Conservation (phyloP, 92 coral and sea anemone species). For the Palythoa grandis region DNA sequence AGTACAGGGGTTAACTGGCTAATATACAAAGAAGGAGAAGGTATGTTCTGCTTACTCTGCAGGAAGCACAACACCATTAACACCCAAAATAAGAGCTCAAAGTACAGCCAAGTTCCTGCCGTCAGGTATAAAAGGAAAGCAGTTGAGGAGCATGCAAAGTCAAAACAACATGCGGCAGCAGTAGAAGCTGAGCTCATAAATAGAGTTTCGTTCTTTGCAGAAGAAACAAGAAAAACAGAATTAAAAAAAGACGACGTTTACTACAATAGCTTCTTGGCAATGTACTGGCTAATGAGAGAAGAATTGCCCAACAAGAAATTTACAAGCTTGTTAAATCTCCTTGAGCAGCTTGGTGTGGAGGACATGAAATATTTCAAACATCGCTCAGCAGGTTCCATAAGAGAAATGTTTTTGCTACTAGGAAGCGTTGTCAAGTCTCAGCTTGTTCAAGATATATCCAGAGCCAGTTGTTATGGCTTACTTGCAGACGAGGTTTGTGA, state of each 20-base stretch:
- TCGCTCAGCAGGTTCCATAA: constrained; percentile 62
- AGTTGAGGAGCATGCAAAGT: constrained; percentile 56
- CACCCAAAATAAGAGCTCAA: constrained; percentile 50
- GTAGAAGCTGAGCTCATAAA: constrained; percentile 51
- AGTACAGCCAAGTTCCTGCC: constrained; percentile 48
- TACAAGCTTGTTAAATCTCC: constrained; percentile 49
- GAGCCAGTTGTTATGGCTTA: constrained; percentile 59
- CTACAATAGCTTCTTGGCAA: constrained; percentile 52
- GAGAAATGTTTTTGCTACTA: constrained; percentile 52
- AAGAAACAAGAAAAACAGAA: constrained; percentile 43
- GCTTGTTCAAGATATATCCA: constrained; percentile 2
- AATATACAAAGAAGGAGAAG: background rate
- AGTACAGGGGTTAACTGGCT: background rate
- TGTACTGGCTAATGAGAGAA: constrained; percentile 74
- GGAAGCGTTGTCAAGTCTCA: too few relatives aligned
- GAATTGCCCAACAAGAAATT: constrained; percentile 67
- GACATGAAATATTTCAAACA: constrained; percentile 68
- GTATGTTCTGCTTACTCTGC: constrained; percentile 47
- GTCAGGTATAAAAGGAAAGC: constrained; percentile 50
- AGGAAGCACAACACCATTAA: constrained; percentile 46
- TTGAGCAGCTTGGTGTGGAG: constrained; percentile 61
- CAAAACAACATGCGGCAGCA: constrained; percentile 57
- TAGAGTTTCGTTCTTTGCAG: constrained; percentile 52
- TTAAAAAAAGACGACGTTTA: constrained; percentile 53
- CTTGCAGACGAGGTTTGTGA: constrained; percentile 72